Evolutionary conservation across 2,888 invertebrate genomes (phyloP), one percentile per base, ranked within the genome.

Genomic region (Caenorhabditis sulstoni): DNA sequence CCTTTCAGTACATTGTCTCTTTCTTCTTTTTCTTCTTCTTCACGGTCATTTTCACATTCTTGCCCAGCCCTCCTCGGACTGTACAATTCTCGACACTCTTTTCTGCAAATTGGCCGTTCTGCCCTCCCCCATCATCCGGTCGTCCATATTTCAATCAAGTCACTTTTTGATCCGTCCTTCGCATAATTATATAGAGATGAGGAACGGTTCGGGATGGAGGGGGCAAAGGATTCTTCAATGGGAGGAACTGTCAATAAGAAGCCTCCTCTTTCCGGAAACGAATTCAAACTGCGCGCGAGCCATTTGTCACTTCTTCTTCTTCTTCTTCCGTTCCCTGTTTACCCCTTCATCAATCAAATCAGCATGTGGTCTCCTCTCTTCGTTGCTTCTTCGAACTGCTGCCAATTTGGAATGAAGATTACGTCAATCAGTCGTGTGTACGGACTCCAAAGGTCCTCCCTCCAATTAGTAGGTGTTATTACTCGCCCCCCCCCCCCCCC

Each of bases 131-230:
- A n/a, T 29, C 29, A 5, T 20, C 44, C 20, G 50, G 53, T 11
- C 50, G 49, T 16, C 57, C 66, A 57, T 66, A 66, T 66, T 66
- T 66, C 66, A 66, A 57, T 66, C 65, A 65, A 65, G 45, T 65
- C 22, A 16, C 47, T 47, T 47, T 16, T 53, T 55, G 16, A 11
- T 55, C 66, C 35, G 66, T 66, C 66, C 29, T 57, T 57, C 52
- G 49, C 37, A 66, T 66, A 66, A 66, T 66, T 66, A 57, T 66
- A 57, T 66, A 49, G 18, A 44, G 52, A 12, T 3, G 39, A 18
- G 23, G 58, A n/a, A 58, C 22, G 52, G 29, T 16, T 35, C 22
- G 22, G 22, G 35, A 29, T 37, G 16, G 29, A 41, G 64, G 14
- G n/a, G 12, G 49, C 22, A 49, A 49, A 50, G 23, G 9, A 22